A percentile compares a stretch with the other conserved stretches of the same genome.
Conservation (phyloP, 2,888 invertebrate genomes). For the Phytoseiulus persimilis region DNA sequence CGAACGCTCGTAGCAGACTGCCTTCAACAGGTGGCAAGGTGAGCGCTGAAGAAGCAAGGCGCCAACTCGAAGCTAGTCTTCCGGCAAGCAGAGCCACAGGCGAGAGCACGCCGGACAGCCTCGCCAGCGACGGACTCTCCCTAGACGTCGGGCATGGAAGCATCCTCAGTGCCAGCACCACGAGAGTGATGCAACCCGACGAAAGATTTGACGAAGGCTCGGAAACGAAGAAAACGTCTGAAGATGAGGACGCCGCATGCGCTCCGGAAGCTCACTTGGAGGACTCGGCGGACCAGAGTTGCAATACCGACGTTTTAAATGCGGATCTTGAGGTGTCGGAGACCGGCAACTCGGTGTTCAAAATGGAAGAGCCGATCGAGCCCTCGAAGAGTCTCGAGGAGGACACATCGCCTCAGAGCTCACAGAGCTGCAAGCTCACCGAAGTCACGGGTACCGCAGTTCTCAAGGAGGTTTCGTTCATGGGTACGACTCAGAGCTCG, state of each 20-base stretch:
- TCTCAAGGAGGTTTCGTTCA: conserved; percentile 31
- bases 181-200: conserved; percentile 27
- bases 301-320: conserved; percentile 27
- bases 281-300: conserved; percentile 33
- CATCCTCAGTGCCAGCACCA: conserved; percentile 18
- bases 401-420: conserved; percentile 21
- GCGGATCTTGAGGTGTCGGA: conserved; percentile 31
- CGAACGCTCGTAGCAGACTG: conserved; percentile 10
- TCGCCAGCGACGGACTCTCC: conserved; percentile 13
- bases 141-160: conserved; percentile 20
- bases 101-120: neutral
- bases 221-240: neutral
- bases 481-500: conserved; percentile 38
- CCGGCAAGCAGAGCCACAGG: neutral
- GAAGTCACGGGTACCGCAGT: conserved; percentile 23
- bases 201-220: conserved; percentile 31
- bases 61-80: neutral
- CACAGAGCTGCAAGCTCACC: conserved; percentile 35
- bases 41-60: conserved; percentile 32
- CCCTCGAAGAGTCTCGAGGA: conserved; percentile 36
- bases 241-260: neutral
- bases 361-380: conserved; percentile 22
- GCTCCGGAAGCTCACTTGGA: neutral
- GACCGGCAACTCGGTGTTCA: conserved; percentile 33
- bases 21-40: conserved; percentile 33